These are phyloP conservation scores for Diadromus collaris DNA, from an alignment of 2,888 invertebrate species.

Conservation along the genomic window DNA sequence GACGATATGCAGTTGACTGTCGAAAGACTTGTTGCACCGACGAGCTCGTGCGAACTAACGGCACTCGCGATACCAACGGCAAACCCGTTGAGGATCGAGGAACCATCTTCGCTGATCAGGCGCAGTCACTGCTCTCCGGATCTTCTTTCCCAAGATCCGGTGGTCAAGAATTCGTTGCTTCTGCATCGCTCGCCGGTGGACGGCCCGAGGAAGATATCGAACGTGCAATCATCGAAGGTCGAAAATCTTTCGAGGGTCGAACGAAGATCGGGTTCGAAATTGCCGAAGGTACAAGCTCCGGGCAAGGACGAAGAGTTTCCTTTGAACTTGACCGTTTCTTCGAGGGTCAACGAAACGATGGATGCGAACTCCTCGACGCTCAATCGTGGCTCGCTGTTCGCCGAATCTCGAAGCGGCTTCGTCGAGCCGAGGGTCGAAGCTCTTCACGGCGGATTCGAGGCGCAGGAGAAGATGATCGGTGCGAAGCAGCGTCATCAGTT, in stretches of 20 bases:
- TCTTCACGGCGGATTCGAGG: slow-evolving; percentile 13
- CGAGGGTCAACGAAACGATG: neutral
- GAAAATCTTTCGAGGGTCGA: slow-evolving; percentile 14
- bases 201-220: neutral
- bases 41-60: slow-evolving; percentile 49
- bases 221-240: slow-evolving; percentile 5
- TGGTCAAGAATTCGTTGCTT: slow-evolving; percentile 21
- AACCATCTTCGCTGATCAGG: slow-evolving; percentile 67
- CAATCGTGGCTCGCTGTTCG: slow-evolving; percentile 15
- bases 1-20: slow-evolving; percentile 46
- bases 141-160: slow-evolving; percentile 7
- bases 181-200: slow-evolving; percentile 17
- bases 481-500: neutral
- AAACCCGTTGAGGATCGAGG: slow-evolving; percentile 62
- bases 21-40: slow-evolving; percentile 67
- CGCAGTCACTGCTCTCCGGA: slow-evolving; percentile 66
- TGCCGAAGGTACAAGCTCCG: neutral
- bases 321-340: slow-evolving; percentile 31
- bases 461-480: neutral
- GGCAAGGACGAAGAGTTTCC: slow-evolving; percentile 31
- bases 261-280: slow-evolving; percentile 4
- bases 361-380: neutral
- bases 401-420: slow-evolving; percentile 11
- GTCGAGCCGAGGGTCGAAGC: slow-evolving; percentile 20
- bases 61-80: neutral